phyloP scores from a whole-genome alignment of 2,113 vertebrate species.

The Athene cunicularia region DNA sequence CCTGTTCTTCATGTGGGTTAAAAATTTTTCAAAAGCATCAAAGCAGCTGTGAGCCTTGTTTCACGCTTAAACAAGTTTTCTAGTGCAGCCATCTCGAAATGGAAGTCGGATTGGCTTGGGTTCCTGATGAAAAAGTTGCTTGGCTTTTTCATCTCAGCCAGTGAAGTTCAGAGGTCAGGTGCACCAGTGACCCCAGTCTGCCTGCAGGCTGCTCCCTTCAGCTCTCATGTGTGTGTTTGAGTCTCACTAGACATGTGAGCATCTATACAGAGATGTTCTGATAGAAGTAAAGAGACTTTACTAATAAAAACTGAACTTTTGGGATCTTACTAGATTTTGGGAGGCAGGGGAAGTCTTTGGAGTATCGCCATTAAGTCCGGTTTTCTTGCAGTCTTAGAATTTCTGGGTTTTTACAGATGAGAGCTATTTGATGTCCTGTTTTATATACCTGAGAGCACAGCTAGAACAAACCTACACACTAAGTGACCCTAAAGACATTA shows the following conservation, averaged over 20 bases:
- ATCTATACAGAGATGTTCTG: neutral
- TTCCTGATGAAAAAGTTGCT: neutral
- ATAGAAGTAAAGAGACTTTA: neutral
- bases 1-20: neutral
- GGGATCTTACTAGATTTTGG: neutral
- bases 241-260: accelerated
- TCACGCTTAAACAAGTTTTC: neutral
- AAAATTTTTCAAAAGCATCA: neutral
- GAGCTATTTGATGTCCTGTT: neutral
- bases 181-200: neutral
- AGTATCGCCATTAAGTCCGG: neutral
- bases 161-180: neutral
- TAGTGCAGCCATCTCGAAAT: neutral
- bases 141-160: neutral
- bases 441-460: accelerated
- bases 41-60: neutral
- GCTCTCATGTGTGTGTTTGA: neutral
- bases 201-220: neutral
- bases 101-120: neutral
- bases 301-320: neutral
- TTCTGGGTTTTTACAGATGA: neutral
- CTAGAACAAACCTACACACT: accelerated
- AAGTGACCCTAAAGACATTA: accelerated
- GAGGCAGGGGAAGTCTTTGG: neutral
- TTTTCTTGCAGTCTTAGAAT: neutral